Conservation (phyloP, 2,888 invertebrate genomes). For the Maniola hyperantus region DNA sequence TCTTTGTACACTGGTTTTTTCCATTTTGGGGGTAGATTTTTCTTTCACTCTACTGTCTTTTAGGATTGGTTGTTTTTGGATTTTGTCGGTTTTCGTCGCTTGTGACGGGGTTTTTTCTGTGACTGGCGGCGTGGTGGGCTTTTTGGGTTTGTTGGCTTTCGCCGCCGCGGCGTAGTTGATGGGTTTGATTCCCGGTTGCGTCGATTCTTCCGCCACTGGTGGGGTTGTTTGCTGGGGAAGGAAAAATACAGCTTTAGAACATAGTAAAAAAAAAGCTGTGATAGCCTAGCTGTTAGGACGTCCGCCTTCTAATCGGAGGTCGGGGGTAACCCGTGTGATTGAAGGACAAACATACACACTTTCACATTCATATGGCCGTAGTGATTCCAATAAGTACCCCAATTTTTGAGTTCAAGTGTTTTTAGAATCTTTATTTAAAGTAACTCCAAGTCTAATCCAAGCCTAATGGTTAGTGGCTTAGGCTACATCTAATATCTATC, state of each 20-base stretch:
- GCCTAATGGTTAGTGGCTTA: too few relatives aligned
- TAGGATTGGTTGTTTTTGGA: conserved; percentile 39
- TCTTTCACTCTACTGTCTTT: conserved; percentile 43
- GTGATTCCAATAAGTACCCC: too few relatives aligned
- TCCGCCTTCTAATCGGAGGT: too few relatives aligned
- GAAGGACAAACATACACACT: too few relatives aligned
- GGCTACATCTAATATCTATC: too few relatives aligned
- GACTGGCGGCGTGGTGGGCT: conserved; percentile 49
- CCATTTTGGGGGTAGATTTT: conserved; percentile 34
- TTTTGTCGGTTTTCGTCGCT: conserved; percentile 44
- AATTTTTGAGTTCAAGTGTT: too few relatives aligned
- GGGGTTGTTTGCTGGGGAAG: conserved; percentile 40
- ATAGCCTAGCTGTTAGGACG: too few relatives aligned
- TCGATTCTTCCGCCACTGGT: conserved; percentile 45
- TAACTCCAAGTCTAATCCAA: too few relatives aligned
- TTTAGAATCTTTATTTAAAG: too few relatives aligned
- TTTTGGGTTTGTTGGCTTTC: conserved; percentile 70
- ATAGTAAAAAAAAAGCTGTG: too few relatives aligned
- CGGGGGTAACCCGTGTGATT: too few relatives aligned
- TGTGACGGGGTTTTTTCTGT: conserved; percentile 46
- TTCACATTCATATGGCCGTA: too few relatives aligned
- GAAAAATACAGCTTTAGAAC: background rate
- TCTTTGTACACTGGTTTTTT: conserved; percentile 49
- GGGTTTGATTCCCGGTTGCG: conserved; percentile 58
- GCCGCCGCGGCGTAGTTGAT: conserved; percentile 78